These are phyloP conservation scores for Timema cristinae DNA, from an alignment of 2,888 invertebrate species.

Conservation along the genomic window DNA sequence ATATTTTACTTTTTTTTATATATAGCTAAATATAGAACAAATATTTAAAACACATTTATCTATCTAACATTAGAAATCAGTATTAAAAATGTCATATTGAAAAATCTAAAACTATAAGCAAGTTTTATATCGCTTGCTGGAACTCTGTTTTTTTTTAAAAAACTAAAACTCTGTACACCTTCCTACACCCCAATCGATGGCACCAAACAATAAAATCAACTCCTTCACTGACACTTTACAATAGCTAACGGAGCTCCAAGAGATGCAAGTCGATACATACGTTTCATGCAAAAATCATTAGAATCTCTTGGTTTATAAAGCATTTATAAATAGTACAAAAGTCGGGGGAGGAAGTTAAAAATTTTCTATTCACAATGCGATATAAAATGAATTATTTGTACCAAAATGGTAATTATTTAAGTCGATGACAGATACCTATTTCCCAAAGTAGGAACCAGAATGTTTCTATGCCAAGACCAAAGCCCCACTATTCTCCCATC, in stretches of 20 bases:
- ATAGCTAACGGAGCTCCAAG: slow-evolving; percentile 31
- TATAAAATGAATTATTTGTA: slow-evolving; percentile 35
- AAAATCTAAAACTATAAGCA: slow-evolving; percentile 34
- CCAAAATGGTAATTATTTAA: slow-evolving; percentile 34
- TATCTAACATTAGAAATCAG: slow-evolving; percentile 30
- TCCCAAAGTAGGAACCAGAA: slow-evolving; percentile 34
- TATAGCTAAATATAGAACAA: slow-evolving; percentile 24
- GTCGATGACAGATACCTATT: slow-evolving; percentile 25
- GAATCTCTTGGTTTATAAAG: slow-evolving; percentile 33
- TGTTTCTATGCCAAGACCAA: slow-evolving; percentile 32
- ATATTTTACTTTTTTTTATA: too few species aligned
- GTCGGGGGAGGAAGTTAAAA: slow-evolving; percentile 28
- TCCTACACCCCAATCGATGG: slow-evolving; percentile 28
- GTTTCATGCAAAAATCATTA: slow-evolving; percentile 30
- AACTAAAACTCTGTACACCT: slow-evolving; percentile 26
- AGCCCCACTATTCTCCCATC: slow-evolving; percentile 29
- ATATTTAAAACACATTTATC: slow-evolving; percentile 30
- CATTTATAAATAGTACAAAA: slow-evolving; percentile 35
- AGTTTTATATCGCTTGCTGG: slow-evolving; percentile 31
- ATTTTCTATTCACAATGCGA: slow-evolving; percentile 33
- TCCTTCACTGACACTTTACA: slow-evolving; percentile 28
- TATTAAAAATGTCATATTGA: slow-evolving; percentile 33
- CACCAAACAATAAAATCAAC: slow-evolving; percentile 29
- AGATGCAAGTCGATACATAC: slow-evolving; percentile 29
- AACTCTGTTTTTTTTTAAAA: slow-evolving; percentile 24